A percentile compares a stretch with the other conserved stretches of the same genome.
phyloP scores from a whole-genome alignment of 2,888 invertebrate genomes.

The Lycaena phlaeas region DNA sequence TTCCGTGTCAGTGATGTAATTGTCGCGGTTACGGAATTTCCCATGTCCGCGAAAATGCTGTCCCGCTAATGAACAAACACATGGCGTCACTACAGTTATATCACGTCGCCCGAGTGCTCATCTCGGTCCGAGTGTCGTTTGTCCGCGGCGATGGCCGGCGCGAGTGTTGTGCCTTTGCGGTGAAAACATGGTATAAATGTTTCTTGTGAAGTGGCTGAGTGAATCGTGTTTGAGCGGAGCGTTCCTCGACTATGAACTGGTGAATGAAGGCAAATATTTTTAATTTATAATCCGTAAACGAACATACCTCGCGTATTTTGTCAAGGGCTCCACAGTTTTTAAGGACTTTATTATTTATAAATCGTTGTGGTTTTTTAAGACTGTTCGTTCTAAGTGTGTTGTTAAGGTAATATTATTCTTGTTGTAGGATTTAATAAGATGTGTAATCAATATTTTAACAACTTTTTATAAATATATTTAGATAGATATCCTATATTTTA shows the following conservation, averaged over 20 bases:
- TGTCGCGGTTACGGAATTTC: background rate
- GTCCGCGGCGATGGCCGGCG: background rate
- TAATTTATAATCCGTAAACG: background rate
- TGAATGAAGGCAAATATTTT: conserved; percentile 7
- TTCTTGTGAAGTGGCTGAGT: background rate
- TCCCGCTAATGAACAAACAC: conserved; percentile 26
- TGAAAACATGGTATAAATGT: conserved; percentile 25
- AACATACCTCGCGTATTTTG: too few relatives aligned
- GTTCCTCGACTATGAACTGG: conserved; percentile 3
- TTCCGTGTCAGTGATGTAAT: background rate
- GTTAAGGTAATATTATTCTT: too few relatives aligned
- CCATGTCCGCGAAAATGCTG: background rate
- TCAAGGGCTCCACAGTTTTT: too few relatives aligned
- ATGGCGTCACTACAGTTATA: conserved; percentile 38
- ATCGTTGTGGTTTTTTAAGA: too few relatives aligned
- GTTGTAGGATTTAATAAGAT: too few relatives aligned
- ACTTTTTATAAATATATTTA: too few relatives aligned
- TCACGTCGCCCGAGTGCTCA: conserved; percentile 25
- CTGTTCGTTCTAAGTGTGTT: too few relatives aligned
- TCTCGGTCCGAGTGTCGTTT: background rate
- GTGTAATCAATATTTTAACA: too few relatives aligned
- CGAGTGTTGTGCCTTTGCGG: conserved; percentile 13
- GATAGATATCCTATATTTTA: too few relatives aligned
- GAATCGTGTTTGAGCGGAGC: background rate
- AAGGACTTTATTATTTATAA: too few relatives aligned